Percentiles rank a stretch among this genome's conserved stretches.
phyloP scores from a whole-genome alignment of 2,888 invertebrate species.

The Nephrocerus scutellatus region DNA sequence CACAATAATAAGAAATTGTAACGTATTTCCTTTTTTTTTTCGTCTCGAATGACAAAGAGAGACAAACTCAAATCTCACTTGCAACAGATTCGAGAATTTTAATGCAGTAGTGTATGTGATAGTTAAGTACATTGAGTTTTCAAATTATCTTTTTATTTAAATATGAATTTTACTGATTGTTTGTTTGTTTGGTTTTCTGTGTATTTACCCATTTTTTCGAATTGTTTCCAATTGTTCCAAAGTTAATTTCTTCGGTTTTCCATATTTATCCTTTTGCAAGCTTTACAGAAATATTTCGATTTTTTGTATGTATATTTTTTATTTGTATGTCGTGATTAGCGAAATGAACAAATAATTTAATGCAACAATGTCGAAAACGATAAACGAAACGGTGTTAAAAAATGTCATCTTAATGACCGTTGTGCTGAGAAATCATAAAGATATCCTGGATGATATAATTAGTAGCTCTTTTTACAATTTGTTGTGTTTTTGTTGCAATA shows the following conservation, averaged over 20 bases:
- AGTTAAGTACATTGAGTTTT: background rate
- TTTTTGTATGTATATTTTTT: constrained; percentile 24
- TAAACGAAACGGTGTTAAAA: background rate
- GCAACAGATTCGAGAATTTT: background rate
- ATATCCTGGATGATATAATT: too few species aligned
- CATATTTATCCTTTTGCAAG: constrained; percentile 82
- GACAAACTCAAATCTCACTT: too few species aligned
- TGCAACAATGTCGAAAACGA: background rate
- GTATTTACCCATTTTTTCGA: constrained; percentile 68
- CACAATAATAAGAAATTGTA: too few species aligned
- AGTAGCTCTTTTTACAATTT: too few species aligned
- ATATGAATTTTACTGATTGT: too few species aligned
- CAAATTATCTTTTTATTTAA: constrained; percentile 18
- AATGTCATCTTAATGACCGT: too few species aligned
- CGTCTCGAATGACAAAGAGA: too few species aligned
- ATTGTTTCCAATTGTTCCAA: constrained; percentile 69
- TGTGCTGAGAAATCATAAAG: too few species aligned
- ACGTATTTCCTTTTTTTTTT: too few species aligned
- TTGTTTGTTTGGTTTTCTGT: constrained; percentile 28
- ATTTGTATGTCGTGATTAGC: constrained; percentile 11
- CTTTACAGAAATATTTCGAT: constrained; percentile 58
- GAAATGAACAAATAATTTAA: background rate
- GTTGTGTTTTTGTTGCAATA: too few species aligned
- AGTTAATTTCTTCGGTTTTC: constrained; percentile 73
- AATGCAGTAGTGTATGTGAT: background rate